Evolutionary conservation across 2,113 vertebrate genomes (phyloP), one percentile per base, ranked within the genome.

Genomic region (Seriola dumerili): DNA sequence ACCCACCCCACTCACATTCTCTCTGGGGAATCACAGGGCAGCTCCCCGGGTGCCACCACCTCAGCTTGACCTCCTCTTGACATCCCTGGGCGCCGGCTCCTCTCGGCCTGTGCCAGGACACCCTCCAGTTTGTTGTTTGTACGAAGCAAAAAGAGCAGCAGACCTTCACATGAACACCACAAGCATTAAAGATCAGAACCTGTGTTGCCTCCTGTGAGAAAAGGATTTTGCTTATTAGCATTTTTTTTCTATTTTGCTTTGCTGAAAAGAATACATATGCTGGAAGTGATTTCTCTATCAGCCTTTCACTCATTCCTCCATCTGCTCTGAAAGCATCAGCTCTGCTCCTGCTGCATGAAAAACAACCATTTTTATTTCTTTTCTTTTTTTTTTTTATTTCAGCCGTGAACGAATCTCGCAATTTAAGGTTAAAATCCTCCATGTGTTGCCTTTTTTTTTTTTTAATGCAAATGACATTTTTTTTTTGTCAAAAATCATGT

Each of bases 291-390:
- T 72, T 54, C 57, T 46, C 63, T 14, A 5, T 50, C 68, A 50
- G 62, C 55, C 63, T 54, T 72, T 58, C 80, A 58, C 23, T 75
- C 66, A 55, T 34, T 59, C 72, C 48, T 58, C 68, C 78, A 65
- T 73, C 54, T 77, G 81, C 72, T 87, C 42, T 46, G 32, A 46
- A 38, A 65, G 25, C 63, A 40, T 83, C 55, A 4, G 54, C 23
- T 54, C 61, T 57, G 61, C 32, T 64, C n/a, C 58, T 46, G 67
- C 61, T 55, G 44, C 50, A 46, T 61, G 61, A 36, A 65, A 25
- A 76, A 29, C 46, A 2, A n/a, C 14, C 29, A 2, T 29, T 29
- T 29, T 29, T 29, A 29, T 29, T 29, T 2, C 29, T 4, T 11
- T 9, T 46, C 61, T 29, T 42, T 73, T 16, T 54, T 23, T n/a